Evolutionary conservation across 2,888 invertebrate species (phyloP).

Genomic region (Protophormia terraenovae): DNA sequence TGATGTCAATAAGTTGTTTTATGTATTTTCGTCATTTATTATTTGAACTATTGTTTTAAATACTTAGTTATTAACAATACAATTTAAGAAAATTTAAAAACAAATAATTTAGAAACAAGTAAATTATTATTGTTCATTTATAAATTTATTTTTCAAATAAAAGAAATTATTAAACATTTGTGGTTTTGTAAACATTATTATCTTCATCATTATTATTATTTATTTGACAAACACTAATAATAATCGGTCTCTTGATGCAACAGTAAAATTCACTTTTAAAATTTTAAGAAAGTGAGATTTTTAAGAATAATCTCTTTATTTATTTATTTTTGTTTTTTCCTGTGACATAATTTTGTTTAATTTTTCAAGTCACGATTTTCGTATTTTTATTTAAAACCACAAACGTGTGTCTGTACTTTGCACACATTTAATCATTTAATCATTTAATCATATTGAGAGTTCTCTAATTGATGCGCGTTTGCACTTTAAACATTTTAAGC

Average conservation of each 20-base stretch:
- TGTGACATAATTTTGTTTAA: constrained; percentile 38
- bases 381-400: neutral
- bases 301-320: neutral
- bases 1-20: neutral
- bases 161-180: neutral
- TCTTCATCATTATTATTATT: neutral
- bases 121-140: neutral
- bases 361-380: constrained; percentile 16
- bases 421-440: neutral
- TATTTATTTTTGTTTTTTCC: neutral
- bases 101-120: no score
- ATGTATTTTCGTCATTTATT: neutral
- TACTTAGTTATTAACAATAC: neutral
- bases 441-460: no score
- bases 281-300: neutral
- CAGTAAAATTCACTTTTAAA: constrained; percentile 4
- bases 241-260: neutral
- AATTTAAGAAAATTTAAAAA: neutral
- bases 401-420: neutral
- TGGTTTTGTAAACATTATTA: neutral
- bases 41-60: neutral
- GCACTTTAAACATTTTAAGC: constrained; percentile 5
- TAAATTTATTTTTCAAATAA: neutral
- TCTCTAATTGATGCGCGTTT: neutral
- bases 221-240: constrained; percentile 37